Conservation (phyloP, 2,797 vertebrate genomes). For the Carcharodon carcharias region DNA sequence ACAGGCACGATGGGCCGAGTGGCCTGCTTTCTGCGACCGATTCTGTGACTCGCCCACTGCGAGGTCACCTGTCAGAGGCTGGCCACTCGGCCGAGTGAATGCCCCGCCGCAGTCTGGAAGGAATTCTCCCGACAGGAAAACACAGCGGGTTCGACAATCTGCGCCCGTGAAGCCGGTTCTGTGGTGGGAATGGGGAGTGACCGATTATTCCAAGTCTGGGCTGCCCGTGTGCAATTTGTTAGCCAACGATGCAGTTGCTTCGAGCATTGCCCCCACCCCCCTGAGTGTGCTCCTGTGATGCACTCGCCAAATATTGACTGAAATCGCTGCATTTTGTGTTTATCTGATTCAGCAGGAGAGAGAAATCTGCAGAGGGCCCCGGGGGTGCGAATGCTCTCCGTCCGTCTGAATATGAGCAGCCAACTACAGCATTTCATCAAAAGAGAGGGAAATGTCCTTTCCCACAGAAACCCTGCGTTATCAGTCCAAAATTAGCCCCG, state of each 20-base stretch:
- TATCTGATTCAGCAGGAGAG: neutral
- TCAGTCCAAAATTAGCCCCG: neutral
- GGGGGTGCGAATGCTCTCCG: neutral
- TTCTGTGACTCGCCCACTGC: too few species aligned
- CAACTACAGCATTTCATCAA: too few species aligned
- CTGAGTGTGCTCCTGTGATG: neutral
- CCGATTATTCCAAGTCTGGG: neutral
- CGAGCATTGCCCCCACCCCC: neutral
- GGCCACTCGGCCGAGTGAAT: too few species aligned
- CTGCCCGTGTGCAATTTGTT: neutral
- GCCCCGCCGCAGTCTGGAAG: too few species aligned
- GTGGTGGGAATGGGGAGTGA: neutral
- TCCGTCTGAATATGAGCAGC: neutral
- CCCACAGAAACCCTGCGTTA: neutral
- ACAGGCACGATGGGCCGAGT: neutral
- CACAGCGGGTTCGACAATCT: neutral
- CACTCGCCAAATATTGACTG: neutral
- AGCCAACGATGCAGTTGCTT: neutral
- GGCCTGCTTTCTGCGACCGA: neutral
- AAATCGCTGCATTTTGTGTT: neutral
- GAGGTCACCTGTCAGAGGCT: too few species aligned
- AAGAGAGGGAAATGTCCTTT: neutral
- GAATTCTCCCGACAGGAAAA: neutral
- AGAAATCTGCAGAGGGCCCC: neutral
- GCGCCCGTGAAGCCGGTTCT: neutral